phyloP scores from a whole-genome alignment of 37 sponge, comb jelly and placozoan species.

The Ianthella basta region DNA sequence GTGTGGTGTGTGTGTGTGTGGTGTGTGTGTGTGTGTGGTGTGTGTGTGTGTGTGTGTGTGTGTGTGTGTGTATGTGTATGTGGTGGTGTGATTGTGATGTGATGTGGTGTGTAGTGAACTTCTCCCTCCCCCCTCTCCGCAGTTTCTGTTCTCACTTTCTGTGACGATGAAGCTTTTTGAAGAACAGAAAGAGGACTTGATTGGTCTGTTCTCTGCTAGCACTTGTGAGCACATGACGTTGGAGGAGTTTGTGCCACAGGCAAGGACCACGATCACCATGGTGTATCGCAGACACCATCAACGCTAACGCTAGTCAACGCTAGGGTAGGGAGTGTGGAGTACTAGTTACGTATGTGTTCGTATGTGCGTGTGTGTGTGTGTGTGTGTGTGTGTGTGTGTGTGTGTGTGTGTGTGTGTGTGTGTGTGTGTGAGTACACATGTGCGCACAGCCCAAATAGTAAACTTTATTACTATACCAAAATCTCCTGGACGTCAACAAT shows the following conservation, averaged over 20 bases:
- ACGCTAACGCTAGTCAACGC: not conserved
- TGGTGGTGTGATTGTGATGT: too few relatives aligned
- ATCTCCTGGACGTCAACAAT: too few relatives aligned
- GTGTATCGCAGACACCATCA: conserved; percentile 60
- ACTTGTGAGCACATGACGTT: conserved; percentile 43
- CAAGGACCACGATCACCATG: conserved; percentile 61
- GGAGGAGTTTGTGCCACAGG: conserved; percentile 68
- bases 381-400: conserved; percentile 17
- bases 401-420: too few relatives aligned
- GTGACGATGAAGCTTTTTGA: conserved; percentile 57
- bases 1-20: too few relatives aligned
- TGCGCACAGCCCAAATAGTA: too few relatives aligned
- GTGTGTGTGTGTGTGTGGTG: too few relatives aligned
- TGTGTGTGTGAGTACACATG: too few relatives aligned
- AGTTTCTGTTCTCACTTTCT: conserved; percentile 71
- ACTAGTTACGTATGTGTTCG: too few relatives aligned
- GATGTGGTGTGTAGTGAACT: not conserved
- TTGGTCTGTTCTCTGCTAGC: conserved; percentile 28
- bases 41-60: too few relatives aligned
- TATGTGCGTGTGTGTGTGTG: conserved; percentile 29
- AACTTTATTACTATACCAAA: too few relatives aligned
- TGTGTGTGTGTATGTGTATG: too few relatives aligned
- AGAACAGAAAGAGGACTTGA: conserved; percentile 65
- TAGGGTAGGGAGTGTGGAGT: not conserved
- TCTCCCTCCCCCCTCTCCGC: not conserved